These are phyloP conservation scores for Salticus scenicus DNA, from an alignment of 2,888 invertebrate species.

Conservation along the genomic window DNA sequence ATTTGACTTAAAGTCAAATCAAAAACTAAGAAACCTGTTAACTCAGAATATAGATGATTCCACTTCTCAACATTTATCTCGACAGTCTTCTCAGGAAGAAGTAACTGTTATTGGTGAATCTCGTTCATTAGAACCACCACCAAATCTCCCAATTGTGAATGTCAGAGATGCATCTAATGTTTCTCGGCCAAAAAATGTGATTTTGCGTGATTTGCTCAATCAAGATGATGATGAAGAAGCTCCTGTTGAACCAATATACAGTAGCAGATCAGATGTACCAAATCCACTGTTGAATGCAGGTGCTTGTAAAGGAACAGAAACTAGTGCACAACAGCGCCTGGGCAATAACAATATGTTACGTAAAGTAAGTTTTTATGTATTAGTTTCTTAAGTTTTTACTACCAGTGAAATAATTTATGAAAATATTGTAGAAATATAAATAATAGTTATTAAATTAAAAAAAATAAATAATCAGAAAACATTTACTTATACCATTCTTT, in stretches of 20 bases:
- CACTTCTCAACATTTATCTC: neutral
- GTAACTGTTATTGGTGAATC: constrained; percentile 46
- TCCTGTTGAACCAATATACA: constrained; percentile 71
- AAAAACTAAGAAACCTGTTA: constrained; percentile 79
- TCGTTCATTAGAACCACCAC: constrained; percentile 20
- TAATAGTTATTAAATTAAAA: too few species aligned
- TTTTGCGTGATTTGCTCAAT: constrained; percentile 80
- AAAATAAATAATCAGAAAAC: too few species aligned
- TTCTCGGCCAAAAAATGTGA: constrained; percentile 74
- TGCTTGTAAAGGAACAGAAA: constrained; percentile 45
- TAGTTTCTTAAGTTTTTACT: too few species aligned
- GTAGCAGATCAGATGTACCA: constrained; percentile 20
- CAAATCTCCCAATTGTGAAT: neutral
- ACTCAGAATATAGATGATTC: constrained; percentile 74
- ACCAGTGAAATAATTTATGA: too few species aligned
- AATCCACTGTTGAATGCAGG: constrained; percentile 43
- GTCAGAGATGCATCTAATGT: constrained; percentile 23
- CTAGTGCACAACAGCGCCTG: constrained; percentile 38
- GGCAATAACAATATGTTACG: constrained; percentile 73
- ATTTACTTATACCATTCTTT: too few species aligned
- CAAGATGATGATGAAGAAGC: constrained; percentile 80
- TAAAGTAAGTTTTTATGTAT: constrained; percentile 78
- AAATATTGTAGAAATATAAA: too few species aligned
- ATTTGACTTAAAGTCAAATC: constrained; percentile 46
- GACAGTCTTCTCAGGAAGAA: constrained; percentile 43